Evolutionary conservation across 2,113 vertebrate genomes (phyloP), one percentile per base, ranked within the genome.

Genomic region (Mesoclemmys tuberculata): DNA sequence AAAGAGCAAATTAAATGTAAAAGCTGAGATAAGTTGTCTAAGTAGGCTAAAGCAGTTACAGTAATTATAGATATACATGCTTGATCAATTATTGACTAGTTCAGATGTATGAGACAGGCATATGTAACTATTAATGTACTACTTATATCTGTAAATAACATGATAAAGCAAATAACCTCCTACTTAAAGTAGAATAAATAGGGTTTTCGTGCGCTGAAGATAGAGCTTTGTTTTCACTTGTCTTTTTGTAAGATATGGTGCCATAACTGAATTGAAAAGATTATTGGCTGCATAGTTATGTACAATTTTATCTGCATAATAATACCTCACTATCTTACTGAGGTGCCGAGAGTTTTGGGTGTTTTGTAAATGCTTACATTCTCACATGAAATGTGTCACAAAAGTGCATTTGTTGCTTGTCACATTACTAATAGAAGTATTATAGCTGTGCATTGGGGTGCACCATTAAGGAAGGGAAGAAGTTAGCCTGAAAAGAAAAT

Each of bases 291-390:
- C 52, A 88, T 81, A 95, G 88, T 31, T 8, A 78, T 58, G 4
- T 29, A 49, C 7, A 46, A 31, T 87, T 92, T 68, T 54, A 82
- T n/a, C 64, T 61, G 10, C 11, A 3, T 85, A 48, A 48, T 61
- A 14, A n/a, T 8, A n/a, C 16, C 3, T 74, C 49, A 64, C 44
- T 88, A 91, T 87, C 91, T 82, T 48, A 52, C 56, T 64, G 88
- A 11, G 61, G 55, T 94, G 46, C 38, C 93, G 89, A 44, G 41
- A 93, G 78, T 49, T 84, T 41, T 88, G 26, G 90, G 91, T 94
- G 64, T 92, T 92, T 92, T 90, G 79, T 54, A 95, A 95, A 87
- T 81, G 68, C 22, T 54, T 82, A 95, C 90, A 93, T 83, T 10
- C 24, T 90, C 4, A 4, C 51, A 27, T 44, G 88, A 91, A 93